Percentiles rank a stretch among this genome's conserved stretches.
These are phyloP conservation scores for Jacana jacana DNA, from an alignment of 2,113 vertebrate species.

Conservation along the genomic window DNA sequence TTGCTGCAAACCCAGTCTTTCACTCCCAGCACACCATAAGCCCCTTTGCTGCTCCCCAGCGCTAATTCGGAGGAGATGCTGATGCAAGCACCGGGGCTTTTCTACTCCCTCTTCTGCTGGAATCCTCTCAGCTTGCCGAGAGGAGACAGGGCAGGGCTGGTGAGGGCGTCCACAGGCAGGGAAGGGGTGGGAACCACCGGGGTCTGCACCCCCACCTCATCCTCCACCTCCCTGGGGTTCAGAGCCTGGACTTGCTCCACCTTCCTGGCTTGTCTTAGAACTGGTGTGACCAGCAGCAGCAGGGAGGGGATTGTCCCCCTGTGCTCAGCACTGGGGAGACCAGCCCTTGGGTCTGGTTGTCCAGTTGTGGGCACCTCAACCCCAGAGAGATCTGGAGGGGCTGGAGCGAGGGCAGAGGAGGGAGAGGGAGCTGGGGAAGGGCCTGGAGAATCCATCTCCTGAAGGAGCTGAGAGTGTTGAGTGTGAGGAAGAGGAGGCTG, in stretches of 20 bases:
- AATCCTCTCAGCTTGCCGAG: neutral
- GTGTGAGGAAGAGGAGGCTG: too few species aligned
- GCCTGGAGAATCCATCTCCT: too few species aligned
- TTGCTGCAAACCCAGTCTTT: neutral
- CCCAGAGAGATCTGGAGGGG: too few species aligned
- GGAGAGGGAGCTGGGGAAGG: too few species aligned
- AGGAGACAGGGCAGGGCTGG: neutral
- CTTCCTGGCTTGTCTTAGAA: too few species aligned
- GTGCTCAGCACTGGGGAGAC: too few species aligned
- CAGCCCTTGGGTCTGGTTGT: too few species aligned
- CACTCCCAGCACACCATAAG: neutral
- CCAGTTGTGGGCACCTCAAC: too few species aligned
- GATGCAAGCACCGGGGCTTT: neutral
- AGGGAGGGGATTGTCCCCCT: too few species aligned
- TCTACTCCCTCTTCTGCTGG: neutral
- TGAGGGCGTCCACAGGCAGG: rapidly evolving
- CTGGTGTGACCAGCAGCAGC: too few species aligned
- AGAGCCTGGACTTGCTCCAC: neutral
- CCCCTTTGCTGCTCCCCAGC: neutral
- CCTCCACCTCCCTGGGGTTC: neutral
- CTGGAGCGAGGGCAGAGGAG: too few species aligned
- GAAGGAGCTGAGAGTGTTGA: too few species aligned
- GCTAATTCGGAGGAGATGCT: neutral
- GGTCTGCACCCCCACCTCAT: neutral
- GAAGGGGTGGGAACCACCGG: neutral